Conservation (phyloP, 2,797 vertebrate species). For the Phoeniculus purpureus region DNA sequence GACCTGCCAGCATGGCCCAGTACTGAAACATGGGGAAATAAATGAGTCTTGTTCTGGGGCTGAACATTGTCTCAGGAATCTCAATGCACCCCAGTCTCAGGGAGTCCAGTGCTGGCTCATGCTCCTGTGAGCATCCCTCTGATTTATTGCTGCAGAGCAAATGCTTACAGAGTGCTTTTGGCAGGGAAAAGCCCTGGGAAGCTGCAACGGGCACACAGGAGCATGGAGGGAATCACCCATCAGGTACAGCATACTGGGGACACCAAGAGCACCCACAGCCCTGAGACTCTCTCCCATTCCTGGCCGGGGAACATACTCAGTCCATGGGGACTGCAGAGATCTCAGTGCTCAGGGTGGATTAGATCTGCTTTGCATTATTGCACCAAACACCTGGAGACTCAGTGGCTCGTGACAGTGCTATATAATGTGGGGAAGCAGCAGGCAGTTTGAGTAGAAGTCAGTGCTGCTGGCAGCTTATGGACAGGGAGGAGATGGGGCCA, state of each 20-base stretch:
- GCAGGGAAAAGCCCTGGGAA: neutral
- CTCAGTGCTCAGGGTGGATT: neutral
- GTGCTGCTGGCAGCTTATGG: neutral
- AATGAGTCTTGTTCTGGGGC: neutral
- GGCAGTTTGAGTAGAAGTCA: rapidly evolving
- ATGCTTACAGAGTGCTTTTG: constrained; percentile 9
- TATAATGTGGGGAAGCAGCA: neutral
- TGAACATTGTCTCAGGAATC: neutral
- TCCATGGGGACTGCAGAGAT: neutral
- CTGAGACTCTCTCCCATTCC: neutral
- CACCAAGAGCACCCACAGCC: neutral
- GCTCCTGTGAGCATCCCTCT: neutral
- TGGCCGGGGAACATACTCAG: rapidly evolving
- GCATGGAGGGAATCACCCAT: neutral
- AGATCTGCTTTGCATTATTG: constrained; percentile 40
- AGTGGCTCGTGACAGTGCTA: neutral
- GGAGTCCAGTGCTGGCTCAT: rapidly evolving
- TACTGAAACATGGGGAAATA: neutral
- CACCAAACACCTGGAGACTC: constrained; percentile 26
- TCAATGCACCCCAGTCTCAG: neutral
- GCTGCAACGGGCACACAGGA: neutral
- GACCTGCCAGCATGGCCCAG: rapidly evolving
- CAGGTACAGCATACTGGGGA: rapidly evolving
- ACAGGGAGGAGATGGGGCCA: neutral
- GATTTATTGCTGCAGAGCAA: constrained; percentile 35